A percentile compares a stretch with the other conserved stretches of the same genome.
phyloP scores from a whole-genome alignment of 2,888 invertebrate genomes.

The Masnerella sp. region DNA sequence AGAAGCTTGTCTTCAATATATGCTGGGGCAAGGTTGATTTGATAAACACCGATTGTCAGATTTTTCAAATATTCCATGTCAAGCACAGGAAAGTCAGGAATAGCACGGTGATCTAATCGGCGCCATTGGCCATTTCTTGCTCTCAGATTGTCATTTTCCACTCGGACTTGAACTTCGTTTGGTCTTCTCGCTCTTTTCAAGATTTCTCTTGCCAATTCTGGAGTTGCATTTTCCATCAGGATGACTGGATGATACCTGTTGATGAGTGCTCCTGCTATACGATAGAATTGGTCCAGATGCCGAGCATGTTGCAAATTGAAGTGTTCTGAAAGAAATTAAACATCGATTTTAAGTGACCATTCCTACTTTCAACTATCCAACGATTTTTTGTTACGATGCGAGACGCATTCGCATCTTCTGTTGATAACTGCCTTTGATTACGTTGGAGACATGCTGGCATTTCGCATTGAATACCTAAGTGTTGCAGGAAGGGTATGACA shows the following conservation, averaged over 20 bases:
- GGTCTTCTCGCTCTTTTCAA: constrained; percentile 7
- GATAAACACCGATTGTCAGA: constrained; percentile 41
- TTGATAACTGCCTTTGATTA: constrained; percentile 23
- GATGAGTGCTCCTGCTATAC: constrained; percentile 31
- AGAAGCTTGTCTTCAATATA: constrained; percentile 40
- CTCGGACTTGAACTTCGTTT: constrained; percentile 32
- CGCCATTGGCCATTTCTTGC: constrained; percentile 28
- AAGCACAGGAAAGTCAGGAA: constrained; percentile 38
- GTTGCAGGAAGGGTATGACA: constrained; percentile 16
- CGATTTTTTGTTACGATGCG: constrained; percentile 27
- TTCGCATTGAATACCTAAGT: constrained; percentile 16
- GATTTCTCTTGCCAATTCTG: constrained; percentile 25
- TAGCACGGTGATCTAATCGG: constrained; percentile 16
- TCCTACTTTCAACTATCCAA: constrained; percentile 41
- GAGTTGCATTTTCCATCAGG: constrained; percentile 30
- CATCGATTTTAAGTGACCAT: constrained; percentile 33
- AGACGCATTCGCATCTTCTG: constrained; percentile 36
- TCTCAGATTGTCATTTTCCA: constrained; percentile 15
- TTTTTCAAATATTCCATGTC: constrained; percentile 36
- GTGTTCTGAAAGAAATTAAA: constrained; percentile 35
- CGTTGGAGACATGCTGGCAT: constrained; percentile 31
- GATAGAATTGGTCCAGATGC: constrained; percentile 7
- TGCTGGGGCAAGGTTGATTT: constrained; percentile 35
- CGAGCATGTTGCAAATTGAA: constrained; percentile 24
- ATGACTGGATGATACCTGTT: constrained; percentile 35